A percentile compares a stretch with the other conserved stretches of the same genome.
Evolutionary conservation across 2,888 invertebrate genomes (phyloP).

Genomic region (Troides helena): DNA sequence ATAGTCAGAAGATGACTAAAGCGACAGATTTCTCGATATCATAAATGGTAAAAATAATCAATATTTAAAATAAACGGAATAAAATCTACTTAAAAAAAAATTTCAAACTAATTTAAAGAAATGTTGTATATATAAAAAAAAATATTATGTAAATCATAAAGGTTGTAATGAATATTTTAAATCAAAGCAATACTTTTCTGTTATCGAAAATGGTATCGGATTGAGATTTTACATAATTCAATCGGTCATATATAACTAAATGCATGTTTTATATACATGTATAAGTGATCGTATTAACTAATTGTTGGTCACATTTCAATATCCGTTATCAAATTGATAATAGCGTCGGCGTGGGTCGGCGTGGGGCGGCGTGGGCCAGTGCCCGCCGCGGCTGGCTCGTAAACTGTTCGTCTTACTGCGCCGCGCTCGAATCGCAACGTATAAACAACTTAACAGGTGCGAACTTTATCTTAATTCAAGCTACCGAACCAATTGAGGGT

Average conservation of each 20-base stretch:
- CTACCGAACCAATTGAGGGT: conserved; percentile 65
- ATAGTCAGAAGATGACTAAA: no score
- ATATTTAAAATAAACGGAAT: no score
- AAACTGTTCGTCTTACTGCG: conserved; percentile 64
- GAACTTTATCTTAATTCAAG: conserved; percentile 79
- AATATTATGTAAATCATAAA: no score
- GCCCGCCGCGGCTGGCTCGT: conserved; percentile 50
- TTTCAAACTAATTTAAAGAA: no score
- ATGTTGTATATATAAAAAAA: no score
- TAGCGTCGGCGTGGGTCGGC: conserved; percentile 14
- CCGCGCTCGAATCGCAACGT: conserved; percentile 66
- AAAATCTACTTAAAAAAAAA: no score
- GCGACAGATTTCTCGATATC: no score
- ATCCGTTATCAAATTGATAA: conserved; percentile 27
- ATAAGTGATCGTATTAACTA: conserved; percentile 14
- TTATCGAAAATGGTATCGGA: no score
- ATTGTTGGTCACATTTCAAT: conserved; percentile 25
- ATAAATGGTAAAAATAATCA: no score
- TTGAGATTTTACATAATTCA: neutral
- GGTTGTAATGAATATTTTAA: no score
- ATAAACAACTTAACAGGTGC: conserved; percentile 71
- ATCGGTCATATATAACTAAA: neutral
- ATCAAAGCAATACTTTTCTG: no score
- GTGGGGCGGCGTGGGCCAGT: conserved; percentile 15
- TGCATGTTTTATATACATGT: neutral